Conservation (phyloP, 1,140 invertebrate genomes). For the Alviniconcha marisindica region DNA sequence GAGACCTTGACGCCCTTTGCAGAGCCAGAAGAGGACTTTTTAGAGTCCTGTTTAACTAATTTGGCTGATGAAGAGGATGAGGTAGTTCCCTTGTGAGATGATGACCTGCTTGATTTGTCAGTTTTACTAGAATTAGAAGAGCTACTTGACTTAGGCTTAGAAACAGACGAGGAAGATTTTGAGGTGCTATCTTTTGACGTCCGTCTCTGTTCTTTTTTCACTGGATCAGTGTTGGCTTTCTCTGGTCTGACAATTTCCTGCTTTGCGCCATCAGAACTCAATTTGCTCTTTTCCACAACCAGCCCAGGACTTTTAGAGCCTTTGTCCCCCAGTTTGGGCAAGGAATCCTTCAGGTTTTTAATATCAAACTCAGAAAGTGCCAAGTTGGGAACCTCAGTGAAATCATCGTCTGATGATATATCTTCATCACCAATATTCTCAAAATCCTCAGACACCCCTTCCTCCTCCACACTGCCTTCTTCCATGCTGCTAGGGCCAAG, state of each 20-base stretch:
- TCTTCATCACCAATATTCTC: constrained; percentile 33
- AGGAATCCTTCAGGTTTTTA: background rate
- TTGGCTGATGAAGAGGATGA: background rate
- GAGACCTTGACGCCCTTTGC: background rate
- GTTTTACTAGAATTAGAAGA: background rate
- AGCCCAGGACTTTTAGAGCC: background rate
- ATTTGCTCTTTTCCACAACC: background rate
- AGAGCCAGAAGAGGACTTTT: background rate
- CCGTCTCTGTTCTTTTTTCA: background rate
- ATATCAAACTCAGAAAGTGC: background rate
- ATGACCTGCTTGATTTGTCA: background rate
- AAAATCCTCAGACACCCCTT: constrained; percentile 22
- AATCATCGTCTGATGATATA: constrained; percentile 39
- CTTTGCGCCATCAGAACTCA: background rate
- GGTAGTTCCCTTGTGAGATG: constrained; percentile 7
- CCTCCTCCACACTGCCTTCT: background rate
- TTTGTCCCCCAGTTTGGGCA: background rate
- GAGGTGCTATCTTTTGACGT: background rate
- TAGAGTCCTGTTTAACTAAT: constrained; percentile 4
- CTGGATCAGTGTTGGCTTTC: background rate
- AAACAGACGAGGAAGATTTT: background rate
- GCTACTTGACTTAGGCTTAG: background rate
- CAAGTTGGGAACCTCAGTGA: constrained; percentile 30
- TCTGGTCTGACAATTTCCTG: background rate
- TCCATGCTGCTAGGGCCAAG: background rate